Evolutionary conservation across 2,888 invertebrate genomes (phyloP), one percentile per base, ranked within the genome.

Genomic region (Agrotis ipsilon): DNA sequence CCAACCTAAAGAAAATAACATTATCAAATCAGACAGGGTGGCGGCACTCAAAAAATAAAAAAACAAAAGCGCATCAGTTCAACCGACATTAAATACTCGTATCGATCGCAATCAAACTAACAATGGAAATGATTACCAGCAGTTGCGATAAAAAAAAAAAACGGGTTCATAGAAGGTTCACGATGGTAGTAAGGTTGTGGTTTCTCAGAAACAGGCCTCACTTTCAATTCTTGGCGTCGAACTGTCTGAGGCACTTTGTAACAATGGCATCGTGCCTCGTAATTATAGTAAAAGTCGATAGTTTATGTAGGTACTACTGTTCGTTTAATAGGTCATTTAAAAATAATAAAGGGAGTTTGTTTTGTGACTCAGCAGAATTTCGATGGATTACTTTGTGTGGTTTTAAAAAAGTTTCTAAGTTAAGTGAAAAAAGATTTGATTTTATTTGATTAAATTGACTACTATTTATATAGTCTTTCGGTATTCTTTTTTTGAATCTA

Each of bases 221-320:
- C 87, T 88, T 90, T 90, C 88, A 72, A 83, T 89, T 78, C 78
- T 75, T 83, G 91, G 92, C 91, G 91, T 89, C 91, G 70, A 64
- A 48, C 82, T 82, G 90, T 91, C 91, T 92, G 89, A 75, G 64
- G 68, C 69, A 78, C 75, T 71, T 71, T 19, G 58, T 70, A 62
- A 72, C 66, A 72, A 80, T 72, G n/a, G 63, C 60, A 73, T 48
- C 62, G 68, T 68, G 58, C 24, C 32, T 66, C 61, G 73, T 68
- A 63, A 78, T 78, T 73, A 72, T 46, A 57, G 62, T 51, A 57
- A 65, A 73, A 73, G 67, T 81, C 55, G 58, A 77, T 81, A 77
- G 52, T 61, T 78, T 39, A 9, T 52, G 57, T 79, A 16, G 9
- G n/a, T n/a, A n/a, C 39, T 48, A 52, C 61, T 58, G 61, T 63